Conservation (phyloP, 2,113 vertebrate species). For the Clarias batrachus region DNA sequence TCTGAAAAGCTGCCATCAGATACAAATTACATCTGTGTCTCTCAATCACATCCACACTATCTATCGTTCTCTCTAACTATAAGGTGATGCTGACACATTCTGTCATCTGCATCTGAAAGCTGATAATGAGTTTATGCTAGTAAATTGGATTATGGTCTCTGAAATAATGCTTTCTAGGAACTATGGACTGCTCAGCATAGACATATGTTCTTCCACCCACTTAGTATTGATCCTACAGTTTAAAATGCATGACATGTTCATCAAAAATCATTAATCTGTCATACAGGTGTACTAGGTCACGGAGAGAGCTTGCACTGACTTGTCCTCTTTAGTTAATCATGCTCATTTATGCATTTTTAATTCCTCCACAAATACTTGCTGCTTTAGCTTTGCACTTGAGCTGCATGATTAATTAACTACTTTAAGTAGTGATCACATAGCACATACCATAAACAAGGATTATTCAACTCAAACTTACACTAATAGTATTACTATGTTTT, state of each 20-base stretch:
- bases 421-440: not conserved
- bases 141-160: slow-evolving; percentile 4
- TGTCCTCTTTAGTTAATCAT: not conserved
- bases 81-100: not conserved
- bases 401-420: no score
- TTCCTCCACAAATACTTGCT: not conserved
- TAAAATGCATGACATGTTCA: slow-evolving; percentile 37
- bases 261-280: slow-evolving; percentile 27
- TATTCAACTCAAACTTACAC: not conserved
- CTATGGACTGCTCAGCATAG: slow-evolving; percentile 41
- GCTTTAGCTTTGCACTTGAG: not conserved
- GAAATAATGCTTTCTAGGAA: slow-evolving; percentile 34
- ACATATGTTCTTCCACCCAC: slow-evolving; percentile 42
- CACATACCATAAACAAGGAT: not conserved
- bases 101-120: slow-evolving; percentile 10
- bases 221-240: slow-evolving; percentile 48
- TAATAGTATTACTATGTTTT: not conserved
- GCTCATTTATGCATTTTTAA: not conserved
- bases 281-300: not conserved
- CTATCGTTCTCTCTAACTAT: not conserved
- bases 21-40: not conserved
- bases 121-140: slow-evolving; percentile 5
- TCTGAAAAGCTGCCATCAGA: not conserved
- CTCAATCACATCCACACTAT: not conserved
- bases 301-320: not conserved